Evolutionary conservation across 2,888 invertebrate genomes (phyloP).

Genomic region (Microctonus brassicae): DNA sequence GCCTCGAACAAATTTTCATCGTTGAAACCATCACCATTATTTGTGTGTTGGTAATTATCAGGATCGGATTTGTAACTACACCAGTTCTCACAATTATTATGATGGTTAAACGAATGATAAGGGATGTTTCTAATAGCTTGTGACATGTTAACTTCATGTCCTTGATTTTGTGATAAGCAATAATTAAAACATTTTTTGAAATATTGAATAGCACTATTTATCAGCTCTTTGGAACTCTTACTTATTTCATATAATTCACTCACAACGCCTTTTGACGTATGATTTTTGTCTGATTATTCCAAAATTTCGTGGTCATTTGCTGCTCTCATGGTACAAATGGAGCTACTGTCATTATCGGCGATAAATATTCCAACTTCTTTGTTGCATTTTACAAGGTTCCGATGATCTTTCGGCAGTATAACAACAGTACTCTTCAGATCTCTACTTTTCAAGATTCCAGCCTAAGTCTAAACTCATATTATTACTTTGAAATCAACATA

Average conservation of each 20-base stretch:
- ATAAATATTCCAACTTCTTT: slow-evolving; percentile 46
- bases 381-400: slow-evolving; percentile 39
- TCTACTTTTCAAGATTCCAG: too few species aligned
- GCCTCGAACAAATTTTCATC: slow-evolving; percentile 36
- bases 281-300: slow-evolving; percentile 49
- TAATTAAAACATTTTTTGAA: slow-evolving; percentile 41
- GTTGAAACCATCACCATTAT: slow-evolving; percentile 41
- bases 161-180: slow-evolving; percentile 39
- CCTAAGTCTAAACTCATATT: too few species aligned
- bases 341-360: slow-evolving; percentile 46
- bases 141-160: slow-evolving; percentile 27
- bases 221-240: slow-evolving; percentile 40
- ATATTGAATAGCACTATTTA: slow-evolving; percentile 33
- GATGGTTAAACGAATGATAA: slow-evolving; percentile 42
- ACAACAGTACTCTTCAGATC: too few species aligned
- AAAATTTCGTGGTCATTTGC: slow-evolving; percentile 43
- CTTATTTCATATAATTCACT: slow-evolving; percentile 40
- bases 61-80: slow-evolving; percentile 36
- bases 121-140: slow-evolving; percentile 44
- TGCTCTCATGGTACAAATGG: slow-evolving; percentile 43
- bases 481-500: too few species aligned
- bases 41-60: slow-evolving; percentile 38
- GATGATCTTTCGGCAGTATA: slow-evolving; percentile 37
- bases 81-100: slow-evolving; percentile 41
- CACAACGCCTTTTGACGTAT: slow-evolving; percentile 45